Conservation (phyloP, 64 coral and sea anemone genomes). For the Actinia tenebrosa region DNA sequence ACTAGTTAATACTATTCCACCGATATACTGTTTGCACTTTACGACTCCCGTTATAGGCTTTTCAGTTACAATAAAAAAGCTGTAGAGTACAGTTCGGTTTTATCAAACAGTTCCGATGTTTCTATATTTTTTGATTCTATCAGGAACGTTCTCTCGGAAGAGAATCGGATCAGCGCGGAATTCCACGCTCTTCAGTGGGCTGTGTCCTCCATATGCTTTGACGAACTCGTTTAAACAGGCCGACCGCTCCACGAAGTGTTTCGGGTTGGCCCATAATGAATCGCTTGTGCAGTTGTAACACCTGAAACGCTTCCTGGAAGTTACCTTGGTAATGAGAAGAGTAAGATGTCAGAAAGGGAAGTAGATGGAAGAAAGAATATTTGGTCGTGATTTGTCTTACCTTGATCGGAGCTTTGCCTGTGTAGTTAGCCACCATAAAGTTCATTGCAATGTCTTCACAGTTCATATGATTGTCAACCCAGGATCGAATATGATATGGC, state of each 20-base stretch:
- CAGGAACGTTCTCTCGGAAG: slow-evolving; percentile 68
- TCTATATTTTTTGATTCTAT: slow-evolving; percentile 63
- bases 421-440: slow-evolving; percentile 92
- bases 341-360: neutral
- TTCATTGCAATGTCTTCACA: slow-evolving; percentile 99
- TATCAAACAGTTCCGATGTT: slow-evolving; percentile 43
- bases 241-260: slow-evolving; percentile 75
- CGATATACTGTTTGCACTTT: too few relatives aligned
- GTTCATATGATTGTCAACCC: slow-evolving; percentile 98
- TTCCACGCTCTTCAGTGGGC: slow-evolving; percentile 75
- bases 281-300: slow-evolving; percentile 74
- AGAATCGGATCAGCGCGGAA: slow-evolving; percentile 79
- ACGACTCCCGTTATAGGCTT: too few relatives aligned
- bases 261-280: slow-evolving; percentile 77
- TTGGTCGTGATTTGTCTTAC: slow-evolving; percentile 4
- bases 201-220: slow-evolving; percentile 54
- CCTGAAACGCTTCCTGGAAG: slow-evolving; percentile 68
- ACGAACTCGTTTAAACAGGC: slow-evolving; percentile 81
- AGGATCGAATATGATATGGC: slow-evolving; percentile 80
- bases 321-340: slow-evolving; percentile 40
- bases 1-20: too few relatives aligned
- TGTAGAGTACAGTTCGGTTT: neutral
- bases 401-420: slow-evolving; percentile 67
- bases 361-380: too few relatives aligned
- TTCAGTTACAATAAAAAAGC: too few relatives aligned